phyloP scores from a whole-genome alignment of 2,113 vertebrate genomes.

The Nanorana parkeri region DNA sequence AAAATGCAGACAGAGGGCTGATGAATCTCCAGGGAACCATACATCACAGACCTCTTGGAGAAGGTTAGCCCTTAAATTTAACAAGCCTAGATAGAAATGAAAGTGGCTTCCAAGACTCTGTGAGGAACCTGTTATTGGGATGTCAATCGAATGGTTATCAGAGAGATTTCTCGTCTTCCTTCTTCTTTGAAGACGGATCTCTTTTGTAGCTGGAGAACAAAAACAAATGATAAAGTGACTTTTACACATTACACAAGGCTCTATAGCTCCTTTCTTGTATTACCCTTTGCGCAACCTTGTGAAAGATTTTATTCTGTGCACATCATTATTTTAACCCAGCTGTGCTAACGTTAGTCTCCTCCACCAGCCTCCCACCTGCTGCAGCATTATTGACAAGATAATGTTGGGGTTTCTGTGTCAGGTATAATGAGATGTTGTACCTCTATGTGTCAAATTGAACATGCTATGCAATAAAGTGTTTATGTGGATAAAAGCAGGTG shows the following conservation, averaged over 20 bases:
- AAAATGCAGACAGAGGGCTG: background rate
- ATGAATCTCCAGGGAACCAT: conserved; percentile 5
- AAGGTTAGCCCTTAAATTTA: conserved; percentile 50
- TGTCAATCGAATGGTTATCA: conserved; percentile 42
- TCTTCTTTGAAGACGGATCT: conserved; percentile 17
- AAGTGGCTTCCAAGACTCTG: conserved; percentile 33
- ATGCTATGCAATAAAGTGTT: conserved; percentile 16
- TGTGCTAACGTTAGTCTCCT: background rate
- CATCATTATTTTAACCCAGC: conserved; percentile 30
- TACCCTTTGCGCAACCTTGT: conserved; percentile 13
- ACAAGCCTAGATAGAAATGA: conserved; percentile 37
- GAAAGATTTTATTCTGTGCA: conserved; percentile 5
- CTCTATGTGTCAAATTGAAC: background rate
- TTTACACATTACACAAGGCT: conserved; percentile 37
- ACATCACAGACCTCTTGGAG: conserved; percentile 34
- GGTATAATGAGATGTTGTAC: conserved; percentile 1
- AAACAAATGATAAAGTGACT: conserved; percentile 42
- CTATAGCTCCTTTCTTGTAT: conserved; percentile 4
- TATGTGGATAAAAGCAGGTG: background rate
- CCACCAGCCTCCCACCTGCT: background rate
- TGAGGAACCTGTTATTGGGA: conserved; percentile 38
- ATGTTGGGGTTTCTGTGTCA: background rate
- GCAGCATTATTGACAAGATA: conserved; percentile 17
- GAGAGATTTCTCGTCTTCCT: conserved; percentile 26
- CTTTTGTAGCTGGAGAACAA: conserved; percentile 40